Conservation (phyloP, 2,113 vertebrate species). For the Tachycineta bicolor region DNA sequence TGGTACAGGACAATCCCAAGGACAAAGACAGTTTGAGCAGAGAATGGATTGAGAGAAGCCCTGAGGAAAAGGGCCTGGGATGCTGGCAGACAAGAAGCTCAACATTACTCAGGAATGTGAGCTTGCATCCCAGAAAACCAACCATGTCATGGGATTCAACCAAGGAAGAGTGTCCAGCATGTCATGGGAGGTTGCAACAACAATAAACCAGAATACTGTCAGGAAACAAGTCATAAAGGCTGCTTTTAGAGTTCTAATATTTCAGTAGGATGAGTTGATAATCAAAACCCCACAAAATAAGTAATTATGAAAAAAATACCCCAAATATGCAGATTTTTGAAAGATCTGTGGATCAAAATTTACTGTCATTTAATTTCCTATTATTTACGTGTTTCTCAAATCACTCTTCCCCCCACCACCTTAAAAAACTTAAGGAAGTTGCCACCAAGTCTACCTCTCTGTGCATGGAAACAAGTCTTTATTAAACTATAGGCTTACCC, state of each 20-base stretch:
- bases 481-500: background rate
- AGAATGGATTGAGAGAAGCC: background rate
- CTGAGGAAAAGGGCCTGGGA: background rate
- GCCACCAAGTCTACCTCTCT: background rate
- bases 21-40: background rate
- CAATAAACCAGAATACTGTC: background rate
- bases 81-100: background rate
- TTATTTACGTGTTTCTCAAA: background rate
- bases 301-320: background rate
- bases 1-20: background rate
- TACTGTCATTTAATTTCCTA: background rate
- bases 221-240: background rate
- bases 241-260: background rate
- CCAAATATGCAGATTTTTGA: background rate
- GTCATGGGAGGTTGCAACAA: background rate
- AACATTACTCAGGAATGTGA: background rate
- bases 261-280: background rate
- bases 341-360: background rate
- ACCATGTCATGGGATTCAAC: background rate
- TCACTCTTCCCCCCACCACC: fast-evolving
- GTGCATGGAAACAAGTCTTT: background rate
- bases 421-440: background rate
- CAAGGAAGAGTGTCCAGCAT: background rate
- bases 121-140: background rate
- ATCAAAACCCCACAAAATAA: background rate